phyloP scores from a whole-genome alignment of 2,113 vertebrate genomes.

The Carollia perspicillata region DNA sequence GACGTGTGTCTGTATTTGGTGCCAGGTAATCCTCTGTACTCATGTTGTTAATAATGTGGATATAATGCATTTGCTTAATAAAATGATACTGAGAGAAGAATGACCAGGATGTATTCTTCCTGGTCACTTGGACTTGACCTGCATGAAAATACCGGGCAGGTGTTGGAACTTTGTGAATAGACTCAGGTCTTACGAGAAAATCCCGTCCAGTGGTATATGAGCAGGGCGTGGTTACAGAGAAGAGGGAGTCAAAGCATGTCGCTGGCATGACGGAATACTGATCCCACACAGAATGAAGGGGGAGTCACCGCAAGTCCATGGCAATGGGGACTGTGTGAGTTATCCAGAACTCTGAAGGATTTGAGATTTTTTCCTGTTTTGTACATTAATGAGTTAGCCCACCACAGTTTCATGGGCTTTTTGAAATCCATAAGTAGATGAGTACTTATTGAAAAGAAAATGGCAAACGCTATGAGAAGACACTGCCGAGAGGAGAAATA shows the following conservation, averaged over 20 bases:
- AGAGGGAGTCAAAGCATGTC: not conserved
- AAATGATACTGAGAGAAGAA: not conserved
- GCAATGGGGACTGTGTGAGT: too few relatives aligned
- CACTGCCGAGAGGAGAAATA: not conserved
- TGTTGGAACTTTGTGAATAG: not conserved
- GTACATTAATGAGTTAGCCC: not conserved
- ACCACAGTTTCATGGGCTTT: not conserved
- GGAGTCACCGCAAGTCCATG: not conserved
- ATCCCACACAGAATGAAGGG: not conserved
- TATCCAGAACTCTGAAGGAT: not conserved
- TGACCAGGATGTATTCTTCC: not conserved
- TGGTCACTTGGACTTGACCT: not conserved
- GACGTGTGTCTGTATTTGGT: not conserved
- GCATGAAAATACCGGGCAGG: not conserved
- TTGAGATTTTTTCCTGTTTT: not conserved
- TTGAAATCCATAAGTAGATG: not conserved
- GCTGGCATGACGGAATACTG: not conserved
- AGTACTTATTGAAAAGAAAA: not conserved
- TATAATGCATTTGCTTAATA: not conserved
- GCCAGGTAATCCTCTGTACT: not conserved
- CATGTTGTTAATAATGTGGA: not conserved
- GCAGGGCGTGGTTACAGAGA: not conserved
- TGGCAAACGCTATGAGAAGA: not conserved
- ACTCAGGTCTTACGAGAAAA: not conserved
- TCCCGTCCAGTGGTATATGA: not conserved